Conservation (phyloP, 2,797 vertebrate genomes). For the Pteropus rufus region DNA sequence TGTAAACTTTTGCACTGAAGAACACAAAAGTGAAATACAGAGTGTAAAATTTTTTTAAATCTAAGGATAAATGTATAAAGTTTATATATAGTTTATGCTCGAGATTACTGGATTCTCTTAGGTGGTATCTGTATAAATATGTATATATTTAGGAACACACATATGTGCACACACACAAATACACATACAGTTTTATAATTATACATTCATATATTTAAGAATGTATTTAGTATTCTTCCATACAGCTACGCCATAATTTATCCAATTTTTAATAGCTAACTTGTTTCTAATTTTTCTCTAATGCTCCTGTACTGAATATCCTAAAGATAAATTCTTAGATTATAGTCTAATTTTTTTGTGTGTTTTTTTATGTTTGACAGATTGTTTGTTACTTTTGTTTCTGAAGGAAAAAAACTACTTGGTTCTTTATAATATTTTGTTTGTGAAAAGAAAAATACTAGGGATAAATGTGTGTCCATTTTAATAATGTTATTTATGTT, state of each 20-base stretch:
- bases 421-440: neutral
- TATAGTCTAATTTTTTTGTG: neutral
- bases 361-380: neutral
- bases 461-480: neutral
- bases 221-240: neutral
- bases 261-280: neutral
- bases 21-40: neutral
- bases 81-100: neutral
- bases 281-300: neutral
- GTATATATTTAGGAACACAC: neutral
- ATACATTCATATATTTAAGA: neutral
- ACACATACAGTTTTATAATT: neutral
- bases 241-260: neutral
- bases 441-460: constrained; percentile 31
- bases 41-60: neutral
- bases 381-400: neutral
- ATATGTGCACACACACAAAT: no score
- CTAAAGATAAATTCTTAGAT: neutral
- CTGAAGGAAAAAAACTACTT: neutral
- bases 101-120: neutral
- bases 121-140: neutral
- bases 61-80: neutral
- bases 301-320: neutral
- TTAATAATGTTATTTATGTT: constrained; percentile 68
- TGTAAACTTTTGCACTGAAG: neutral